Percentiles rank a stretch among this genome's conserved stretches.
Conservation (phyloP, 2,888 invertebrate species). For the Drosophila rubida region DNA sequence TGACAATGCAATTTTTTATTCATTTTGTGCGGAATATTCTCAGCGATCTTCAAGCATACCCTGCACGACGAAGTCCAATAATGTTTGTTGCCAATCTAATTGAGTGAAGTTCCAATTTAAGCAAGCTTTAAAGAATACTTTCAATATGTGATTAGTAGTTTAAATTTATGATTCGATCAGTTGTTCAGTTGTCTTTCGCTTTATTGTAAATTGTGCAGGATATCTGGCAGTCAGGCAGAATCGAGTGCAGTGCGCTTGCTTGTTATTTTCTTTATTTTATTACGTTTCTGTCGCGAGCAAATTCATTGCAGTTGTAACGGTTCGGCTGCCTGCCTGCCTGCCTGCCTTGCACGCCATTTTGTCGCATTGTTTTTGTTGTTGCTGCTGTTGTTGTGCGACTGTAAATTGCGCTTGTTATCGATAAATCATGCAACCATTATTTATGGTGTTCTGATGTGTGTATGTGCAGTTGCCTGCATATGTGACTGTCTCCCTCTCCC, state of each 20-base stretch:
- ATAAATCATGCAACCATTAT: constrained; percentile 84
- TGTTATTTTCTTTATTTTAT: constrained; percentile 61
- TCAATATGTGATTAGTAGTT: too few relatives aligned
- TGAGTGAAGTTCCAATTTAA: too few relatives aligned
- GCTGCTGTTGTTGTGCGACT: constrained; percentile 73
- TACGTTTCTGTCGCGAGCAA: constrained; percentile 73
- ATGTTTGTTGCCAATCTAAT: too few relatives aligned
- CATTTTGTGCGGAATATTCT: constrained; percentile 23
- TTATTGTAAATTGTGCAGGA: too few relatives aligned
- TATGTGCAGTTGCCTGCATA: constrained; percentile 72
- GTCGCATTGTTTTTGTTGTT: constrained; percentile 60
- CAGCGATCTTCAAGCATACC: not conserved
- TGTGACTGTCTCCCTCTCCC: constrained; percentile 59
- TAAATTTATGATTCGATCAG: too few relatives aligned
- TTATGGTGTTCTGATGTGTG: constrained; percentile 79
- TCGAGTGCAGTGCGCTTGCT: not conserved
- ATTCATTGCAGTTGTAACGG: constrained; percentile 78
- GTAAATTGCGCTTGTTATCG: constrained; percentile 84
- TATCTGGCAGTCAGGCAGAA: not conserved
- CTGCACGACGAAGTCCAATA: too few relatives aligned
- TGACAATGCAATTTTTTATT: constrained; percentile 59
- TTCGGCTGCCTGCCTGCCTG: constrained; percentile 26
- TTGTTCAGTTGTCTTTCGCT: too few relatives aligned
- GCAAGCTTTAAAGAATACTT: too few relatives aligned
- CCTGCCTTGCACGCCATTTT: constrained; percentile 60